Percentiles rank a stretch among this genome's conserved stretches.
Conservation (phyloP, 1,140 invertebrate species). For the Mylabris phalerata region DNA sequence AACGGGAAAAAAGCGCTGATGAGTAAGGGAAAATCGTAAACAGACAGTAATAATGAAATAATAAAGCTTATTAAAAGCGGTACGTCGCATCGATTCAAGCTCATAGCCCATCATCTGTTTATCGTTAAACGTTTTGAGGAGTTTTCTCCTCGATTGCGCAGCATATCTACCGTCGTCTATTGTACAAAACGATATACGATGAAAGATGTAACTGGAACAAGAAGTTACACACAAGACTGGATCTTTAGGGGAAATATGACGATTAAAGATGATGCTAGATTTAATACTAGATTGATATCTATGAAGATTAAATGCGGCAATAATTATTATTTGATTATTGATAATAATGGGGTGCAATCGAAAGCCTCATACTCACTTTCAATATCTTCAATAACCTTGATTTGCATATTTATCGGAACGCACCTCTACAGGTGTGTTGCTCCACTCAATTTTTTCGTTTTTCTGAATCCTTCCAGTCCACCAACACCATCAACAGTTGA, state of each 20-base stretch:
- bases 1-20: too few relatives aligned
- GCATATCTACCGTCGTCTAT: not conserved
- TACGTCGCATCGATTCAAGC: conserved; percentile 24
- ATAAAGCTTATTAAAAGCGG: conserved; percentile 26
- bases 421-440: not conserved
- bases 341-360: not conserved
- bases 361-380: too few relatives aligned
- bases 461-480: conserved; percentile 19
- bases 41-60: conserved; percentile 22
- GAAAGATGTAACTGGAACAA: not conserved
- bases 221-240: not conserved
- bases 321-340: not conserved
- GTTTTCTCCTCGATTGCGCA: conserved; percentile 26
- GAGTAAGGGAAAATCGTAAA: conserved; percentile 2
- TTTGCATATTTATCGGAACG: not conserved
- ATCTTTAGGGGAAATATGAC: not conserved
- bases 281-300: too few relatives aligned
- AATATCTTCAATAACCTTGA: too few relatives aligned
- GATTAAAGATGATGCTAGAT: not conserved
- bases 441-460: not conserved
- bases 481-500: conserved; percentile 26
- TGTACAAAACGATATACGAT: not conserved
- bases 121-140: conserved; percentile 14
- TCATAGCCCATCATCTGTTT: conserved; percentile 23
- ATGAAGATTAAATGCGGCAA: not conserved